Conservation (phyloP, 2,113 vertebrate species). For the Eptatretus burgeri region DNA sequence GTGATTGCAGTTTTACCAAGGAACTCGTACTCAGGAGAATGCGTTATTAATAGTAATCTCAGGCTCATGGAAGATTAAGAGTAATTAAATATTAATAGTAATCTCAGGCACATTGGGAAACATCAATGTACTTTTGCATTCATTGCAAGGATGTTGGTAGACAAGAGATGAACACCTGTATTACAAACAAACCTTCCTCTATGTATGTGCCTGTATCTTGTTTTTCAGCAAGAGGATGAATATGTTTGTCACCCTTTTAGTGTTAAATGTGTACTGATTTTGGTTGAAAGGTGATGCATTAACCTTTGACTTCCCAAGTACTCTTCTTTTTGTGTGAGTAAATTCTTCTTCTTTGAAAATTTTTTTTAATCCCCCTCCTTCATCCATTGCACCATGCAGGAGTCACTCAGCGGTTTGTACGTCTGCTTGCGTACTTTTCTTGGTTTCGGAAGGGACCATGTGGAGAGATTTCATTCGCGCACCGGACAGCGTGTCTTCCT, state of each 20-base stretch:
- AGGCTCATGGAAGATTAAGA: too few species aligned
- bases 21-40: too few species aligned
- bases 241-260: neutral
- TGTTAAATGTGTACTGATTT: neutral
- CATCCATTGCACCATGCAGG: conserved; percentile 18
- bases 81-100: too few species aligned
- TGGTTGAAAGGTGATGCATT: neutral
- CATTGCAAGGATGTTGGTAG: too few species aligned
- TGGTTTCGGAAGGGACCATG: conserved; percentile 66
- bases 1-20: too few species aligned
- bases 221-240: neutral
- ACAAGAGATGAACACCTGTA: too few species aligned
- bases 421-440: conserved; percentile 95
- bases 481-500: conserved; percentile 64
- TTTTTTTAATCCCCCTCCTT: too few species aligned
- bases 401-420: conserved; percentile 68
- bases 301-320: neutral
- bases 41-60: too few species aligned
- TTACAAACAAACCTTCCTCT: too few species aligned
- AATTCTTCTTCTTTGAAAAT: too few species aligned
- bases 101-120: too few species aligned
- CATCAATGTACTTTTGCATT: too few species aligned
- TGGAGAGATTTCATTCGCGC: conserved; percentile 48
- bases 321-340: conserved; percentile 5
- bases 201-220: neutral